Evolutionary conservation across 2,888 invertebrate genomes (phyloP), one percentile per base, ranked within the genome.

Genomic region (Steinernema carpocapsae): DNA sequence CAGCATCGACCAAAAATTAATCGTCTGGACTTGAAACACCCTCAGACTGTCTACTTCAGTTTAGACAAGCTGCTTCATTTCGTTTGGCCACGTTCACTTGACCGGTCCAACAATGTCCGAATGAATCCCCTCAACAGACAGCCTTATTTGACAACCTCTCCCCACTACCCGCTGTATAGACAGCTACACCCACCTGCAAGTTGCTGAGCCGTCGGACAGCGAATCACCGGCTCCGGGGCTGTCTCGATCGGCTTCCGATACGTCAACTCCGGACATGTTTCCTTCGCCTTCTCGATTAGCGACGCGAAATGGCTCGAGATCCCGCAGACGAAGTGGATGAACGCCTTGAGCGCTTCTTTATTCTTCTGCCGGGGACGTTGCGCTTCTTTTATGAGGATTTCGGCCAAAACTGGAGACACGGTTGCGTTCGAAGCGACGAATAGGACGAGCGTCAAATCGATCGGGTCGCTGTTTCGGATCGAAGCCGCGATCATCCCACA

Each of bases 291-390:
- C 26, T 56, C 56, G 22, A 56, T 56, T 2, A 14, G 12, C 24
- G 56, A 22, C 22, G 56, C 56, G 26, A 56, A 56, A 1, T 14
- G 22, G 56, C 56, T 56, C 19, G 56, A 56, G 56, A 56, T 56
- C 26, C 56, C 56, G 22, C 56, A 56, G 26, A 56, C n/a, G 26
- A 56, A 56, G 26, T 56, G 26, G 26, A 56, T 56, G 56, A 56
- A 56, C n/a, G 56, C 56, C 24, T 24, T 14, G 26, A 56, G 4
- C 19, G 26, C 26, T 26, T 56, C 26, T 4, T 24, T 3, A 26
- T 24, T 24, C 4, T 19, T 22, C 6, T 56, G 56, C 7, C 22
- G 56, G 12, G n/a, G 22, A 12, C 26, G 22, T 4, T 56, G 56
- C 6, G 26, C 26, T 26, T 56, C 56, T 3, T 26, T 22, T 14